Base-by-base conservation (phyloP, 2,797 vertebrate genomes). In the Botia almorhae region DNA sequence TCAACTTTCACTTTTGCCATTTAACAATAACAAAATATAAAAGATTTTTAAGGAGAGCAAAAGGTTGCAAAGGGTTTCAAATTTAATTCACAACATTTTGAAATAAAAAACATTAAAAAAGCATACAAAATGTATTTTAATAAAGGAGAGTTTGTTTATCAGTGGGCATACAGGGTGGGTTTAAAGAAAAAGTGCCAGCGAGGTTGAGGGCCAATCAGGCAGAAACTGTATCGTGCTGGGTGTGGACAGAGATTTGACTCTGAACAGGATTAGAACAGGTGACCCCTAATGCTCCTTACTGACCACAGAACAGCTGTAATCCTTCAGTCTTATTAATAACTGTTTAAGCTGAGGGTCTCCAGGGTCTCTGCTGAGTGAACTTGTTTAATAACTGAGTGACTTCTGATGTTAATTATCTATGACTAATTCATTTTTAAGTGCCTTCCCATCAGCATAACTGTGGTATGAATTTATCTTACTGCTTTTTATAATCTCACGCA, bases 251-350 rank as follows among this genome's bases (percentile, higher is more conserved):
- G 48, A 67, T 80, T 80, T 67, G 69, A 2, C 60, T 50, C 36
- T 46, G 82, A 87, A 86, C 87, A 87, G 82, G 68, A 92, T 90
- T 91, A 88, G 86, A 85, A 69, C 23, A 83, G 43, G 69, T 84
- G 68, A 87, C 89, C 90, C 89, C 86, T 70, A 73, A 90, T 87
- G 71, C 85, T 83, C 71, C 64, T 17, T 80, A 85, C 81, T 43
- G 83, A 86, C 76, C 76, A 85, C 77, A 46, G 67, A 87, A 74
- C 90, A 75, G 69, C 87, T 76, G 85, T 89, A 87, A 56, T 80
- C 55, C 13, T 11, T 19, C 23, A 69, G 11, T 12, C 80, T 88
- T 85, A 71, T 80, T 88, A 88, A 89, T 83, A 89, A 89, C 74
- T 77, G 73, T 78, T 74, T 46, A 74, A 72, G 11, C 56, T 36